phyloP scores from a whole-genome alignment of 2,888 invertebrate species.

The Drosophila flavopinicola region DNA sequence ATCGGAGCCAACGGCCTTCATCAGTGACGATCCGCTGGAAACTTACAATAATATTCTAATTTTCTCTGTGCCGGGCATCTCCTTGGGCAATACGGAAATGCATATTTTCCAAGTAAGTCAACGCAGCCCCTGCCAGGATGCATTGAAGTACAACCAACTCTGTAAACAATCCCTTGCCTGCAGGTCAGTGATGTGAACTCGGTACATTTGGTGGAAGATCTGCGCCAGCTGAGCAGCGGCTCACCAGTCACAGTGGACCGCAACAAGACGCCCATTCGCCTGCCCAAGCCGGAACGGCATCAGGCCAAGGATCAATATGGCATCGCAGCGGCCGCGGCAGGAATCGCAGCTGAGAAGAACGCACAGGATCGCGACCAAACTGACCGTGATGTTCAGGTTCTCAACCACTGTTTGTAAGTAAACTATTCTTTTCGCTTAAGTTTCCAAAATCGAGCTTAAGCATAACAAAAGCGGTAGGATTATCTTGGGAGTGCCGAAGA shows the following conservation, averaged over 20 bases:
- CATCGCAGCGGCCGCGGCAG: slow-evolving; percentile 83
- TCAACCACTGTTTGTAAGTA: slow-evolving; percentile 94
- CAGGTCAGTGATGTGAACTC: slow-evolving; percentile 92
- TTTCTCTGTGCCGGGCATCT: slow-evolving; percentile 93
- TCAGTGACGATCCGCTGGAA: slow-evolving; percentile 97
- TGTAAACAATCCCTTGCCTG: background rate
- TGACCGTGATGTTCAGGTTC: slow-evolving; percentile 96
- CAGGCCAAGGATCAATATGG: slow-evolving; percentile 81
- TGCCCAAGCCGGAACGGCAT: slow-evolving; percentile 65
- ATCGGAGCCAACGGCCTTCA: slow-evolving; percentile 97
- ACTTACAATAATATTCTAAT: slow-evolving; percentile 99
- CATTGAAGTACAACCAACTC: background rate
- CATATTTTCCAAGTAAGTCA: slow-evolving; percentile 93
- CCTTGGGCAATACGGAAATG: slow-evolving; percentile 93
- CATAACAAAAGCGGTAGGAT: too few relatives aligned
- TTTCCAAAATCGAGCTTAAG: too few relatives aligned
- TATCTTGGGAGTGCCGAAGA: too few relatives aligned
- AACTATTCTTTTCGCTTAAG: too few relatives aligned
- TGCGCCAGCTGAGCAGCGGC: slow-evolving; percentile 88
- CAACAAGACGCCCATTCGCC: slow-evolving; percentile 70
- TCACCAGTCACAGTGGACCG: slow-evolving; percentile 86
- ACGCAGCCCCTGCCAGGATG: too few relatives aligned
- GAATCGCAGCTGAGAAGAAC: slow-evolving; percentile 88
- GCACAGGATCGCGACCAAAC: slow-evolving; percentile 96
- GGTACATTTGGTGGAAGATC: slow-evolving; percentile 92